Percentiles rank a stretch among this genome's conserved stretches.
These are phyloP conservation scores for Tanytarsus gracilentus DNA, from an alignment of 2,888 invertebrate genomes.

Conservation along the genomic window DNA sequence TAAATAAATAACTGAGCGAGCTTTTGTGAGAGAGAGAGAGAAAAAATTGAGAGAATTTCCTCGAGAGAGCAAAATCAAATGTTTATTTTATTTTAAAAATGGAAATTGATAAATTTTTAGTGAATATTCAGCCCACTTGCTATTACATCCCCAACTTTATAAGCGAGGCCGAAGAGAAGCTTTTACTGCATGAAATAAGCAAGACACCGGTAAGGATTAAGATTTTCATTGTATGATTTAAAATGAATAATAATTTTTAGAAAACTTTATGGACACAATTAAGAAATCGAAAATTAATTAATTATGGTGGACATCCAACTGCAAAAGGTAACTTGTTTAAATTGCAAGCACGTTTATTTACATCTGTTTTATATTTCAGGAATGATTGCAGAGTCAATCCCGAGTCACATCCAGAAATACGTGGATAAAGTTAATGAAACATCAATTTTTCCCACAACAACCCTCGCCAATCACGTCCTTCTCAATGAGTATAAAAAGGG, in stretches of 20 bases:
- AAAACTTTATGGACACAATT: conserved; percentile 93
- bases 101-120: conserved; percentile 30
- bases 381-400: conserved; percentile 85
- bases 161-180: conserved; percentile 58
- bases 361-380: no score
- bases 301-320: conserved; percentile 95
- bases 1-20: no score
- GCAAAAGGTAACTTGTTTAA: no score
- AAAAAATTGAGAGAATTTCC: no score
- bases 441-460: conserved; percentile 49
- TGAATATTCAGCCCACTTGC: background rate
- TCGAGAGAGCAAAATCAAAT: no score
- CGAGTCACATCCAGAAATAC: conserved; percentile 69
- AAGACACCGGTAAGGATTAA: conserved; percentile 51
- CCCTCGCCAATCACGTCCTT: conserved; percentile 82
- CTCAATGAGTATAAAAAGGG: conserved; percentile 90
- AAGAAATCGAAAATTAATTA: conserved; percentile 83
- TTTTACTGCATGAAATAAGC: conserved; percentile 64
- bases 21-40: no score
- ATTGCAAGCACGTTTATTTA: no score
- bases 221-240: background rate
- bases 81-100: background rate
- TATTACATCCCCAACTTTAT: conserved; percentile 81
- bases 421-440: conserved; percentile 56
- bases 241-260: conserved; percentile 35